Evolutionary conservation across 2,797 vertebrate species (phyloP), one percentile per base, ranked within the genome.

Genomic region (Chaetophractus vellerosus): DNA sequence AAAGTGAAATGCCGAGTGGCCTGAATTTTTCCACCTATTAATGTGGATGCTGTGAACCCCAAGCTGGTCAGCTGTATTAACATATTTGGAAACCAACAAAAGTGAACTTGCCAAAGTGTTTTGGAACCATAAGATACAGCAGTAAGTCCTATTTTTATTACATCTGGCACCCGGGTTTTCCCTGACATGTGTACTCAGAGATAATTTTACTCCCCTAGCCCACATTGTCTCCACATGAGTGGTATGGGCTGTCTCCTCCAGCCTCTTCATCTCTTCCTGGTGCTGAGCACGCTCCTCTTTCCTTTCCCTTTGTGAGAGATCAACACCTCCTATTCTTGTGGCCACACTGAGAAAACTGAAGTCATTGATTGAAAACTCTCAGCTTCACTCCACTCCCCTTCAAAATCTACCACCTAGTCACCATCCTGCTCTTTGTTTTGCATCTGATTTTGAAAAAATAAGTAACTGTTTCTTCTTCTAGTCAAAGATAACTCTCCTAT

Each of bases 51-150:
- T 15, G 52, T n/a, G 36, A 82, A 82, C 9, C 64, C 59, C 87
- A 71, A 95, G 45, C 78, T 63, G 50, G 15, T 78, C 41, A 45
- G 1, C 16, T 79, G 50, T 78, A 31, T 91, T 94, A 41, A 52
- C 59, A 38, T 78, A 83, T 91, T 72, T 81, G 66, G 69, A 96
- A 95, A 90, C 4, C 33, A 86, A 52, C 18, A 75, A 59, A 92
- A 82, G 18, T 66, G 75, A 74, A 92, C 82, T 95, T 21, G 79
- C 33, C 11, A 33, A 26, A 75, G 61, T 74, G 57, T 94, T 96
- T 76, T 88, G 48, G 55, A 90, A 14, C 6, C 41, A 21, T 89
- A 80, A 78, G 8, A 8, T 41, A 38, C 11, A 72, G 41, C 14
- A 38, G 18, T 61, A 91, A 93, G 36, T 52, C 24, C 10, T 76